Evolutionary conservation across 2,888 invertebrate species (phyloP).

Genomic region (Agrypnus murinus): DNA sequence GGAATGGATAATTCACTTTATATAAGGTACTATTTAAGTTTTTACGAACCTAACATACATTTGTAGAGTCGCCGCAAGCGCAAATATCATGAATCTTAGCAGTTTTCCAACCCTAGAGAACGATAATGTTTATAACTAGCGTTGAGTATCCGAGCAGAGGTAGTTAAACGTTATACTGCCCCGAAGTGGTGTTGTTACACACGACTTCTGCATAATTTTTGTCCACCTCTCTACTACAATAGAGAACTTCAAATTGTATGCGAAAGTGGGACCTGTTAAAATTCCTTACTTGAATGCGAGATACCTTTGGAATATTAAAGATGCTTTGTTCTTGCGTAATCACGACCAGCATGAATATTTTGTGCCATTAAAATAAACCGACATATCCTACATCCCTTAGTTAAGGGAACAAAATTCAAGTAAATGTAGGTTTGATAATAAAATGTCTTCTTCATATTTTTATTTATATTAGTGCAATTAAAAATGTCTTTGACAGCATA

Average conservation of each 20-base stretch:
- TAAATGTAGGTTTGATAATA: too few relatives aligned
- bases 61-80: conserved; percentile 30
- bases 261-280: background rate
- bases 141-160: conserved; percentile 52
- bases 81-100: conserved; percentile 53
- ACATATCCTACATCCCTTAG: too few relatives aligned
- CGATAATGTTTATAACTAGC: conserved; percentile 59
- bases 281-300: conserved; percentile 4
- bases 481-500: too few relatives aligned
- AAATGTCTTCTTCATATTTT: too few relatives aligned
- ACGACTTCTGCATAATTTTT: conserved; percentile 26
- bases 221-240: conserved; percentile 12
- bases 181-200: conserved; percentile 43
- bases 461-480: too few relatives aligned
- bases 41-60: conserved; percentile 29
- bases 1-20: conserved; percentile 35
- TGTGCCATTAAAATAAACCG: too few relatives aligned
- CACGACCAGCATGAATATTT: too few relatives aligned
- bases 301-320: conserved; percentile 7
- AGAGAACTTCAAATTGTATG: background rate
- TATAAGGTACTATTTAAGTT: conserved; percentile 39
- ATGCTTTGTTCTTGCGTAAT: background rate
- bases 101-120: conserved; percentile 55
- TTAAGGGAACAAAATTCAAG: too few relatives aligned
- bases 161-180: conserved; percentile 56